phyloP scores from a whole-genome alignment of 2,113 vertebrate genomes.

The Phyllostomus hastatus region DNA sequence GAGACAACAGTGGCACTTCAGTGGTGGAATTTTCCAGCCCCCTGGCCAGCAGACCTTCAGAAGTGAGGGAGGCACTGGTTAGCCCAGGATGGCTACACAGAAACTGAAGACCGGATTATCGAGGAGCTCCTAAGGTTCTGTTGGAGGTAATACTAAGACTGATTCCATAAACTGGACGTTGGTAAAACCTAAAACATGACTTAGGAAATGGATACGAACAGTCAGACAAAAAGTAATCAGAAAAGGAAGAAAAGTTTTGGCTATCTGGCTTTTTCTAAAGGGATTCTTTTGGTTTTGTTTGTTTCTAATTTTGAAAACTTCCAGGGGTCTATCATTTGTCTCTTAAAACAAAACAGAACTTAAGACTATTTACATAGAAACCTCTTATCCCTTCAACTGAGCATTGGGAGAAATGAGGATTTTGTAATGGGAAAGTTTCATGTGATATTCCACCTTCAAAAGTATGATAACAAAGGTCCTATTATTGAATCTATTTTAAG shows the following conservation, averaged over 20 bases:
- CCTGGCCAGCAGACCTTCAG: not conserved
- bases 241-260: not conserved
- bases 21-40: not conserved
- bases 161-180: not conserved
- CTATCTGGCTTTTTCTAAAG: slow-evolving; percentile 2
- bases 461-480: not conserved
- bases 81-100: not conserved
- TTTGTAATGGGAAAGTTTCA: not conserved
- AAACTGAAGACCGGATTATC: not conserved
- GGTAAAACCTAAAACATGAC: not conserved
- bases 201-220: not conserved
- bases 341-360: not conserved
- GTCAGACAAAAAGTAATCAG: not conserved
- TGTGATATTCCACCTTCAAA: not conserved
- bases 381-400: not conserved
- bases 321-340: not conserved
- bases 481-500: not conserved
- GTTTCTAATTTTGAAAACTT: slow-evolving; percentile 28
- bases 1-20: not conserved
- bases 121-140: not conserved
- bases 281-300: not conserved
- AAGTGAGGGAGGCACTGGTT: not conserved
- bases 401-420: not conserved
- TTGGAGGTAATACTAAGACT: not conserved
- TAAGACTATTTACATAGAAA: not conserved